Evolutionary conservation across 2,797 vertebrate species (phyloP).

Genomic region (Protonibea diacanthus): DNA sequence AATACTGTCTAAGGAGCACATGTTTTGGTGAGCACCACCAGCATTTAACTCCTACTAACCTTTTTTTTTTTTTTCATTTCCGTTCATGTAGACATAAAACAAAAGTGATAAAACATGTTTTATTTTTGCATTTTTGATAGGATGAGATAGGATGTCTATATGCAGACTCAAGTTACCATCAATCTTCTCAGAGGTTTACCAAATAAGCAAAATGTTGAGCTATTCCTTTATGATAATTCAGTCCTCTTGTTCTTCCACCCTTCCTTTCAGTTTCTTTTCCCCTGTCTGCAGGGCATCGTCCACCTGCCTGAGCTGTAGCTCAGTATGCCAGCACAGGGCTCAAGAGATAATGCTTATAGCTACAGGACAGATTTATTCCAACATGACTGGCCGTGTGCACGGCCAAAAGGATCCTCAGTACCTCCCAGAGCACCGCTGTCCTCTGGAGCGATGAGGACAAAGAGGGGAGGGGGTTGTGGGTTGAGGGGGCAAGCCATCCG

Average conservation of each 20-base stretch:
- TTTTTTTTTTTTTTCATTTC: background rate
- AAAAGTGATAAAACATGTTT: background rate
- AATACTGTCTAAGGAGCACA: too few relatives aligned
- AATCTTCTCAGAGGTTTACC: background rate
- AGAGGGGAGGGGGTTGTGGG: constrained; percentile 27
- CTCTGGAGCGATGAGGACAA: constrained; percentile 58
- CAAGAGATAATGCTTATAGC: constrained; percentile 64
- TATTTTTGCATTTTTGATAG: background rate
- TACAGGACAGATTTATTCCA: constrained; percentile 67
- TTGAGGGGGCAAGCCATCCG: constrained; percentile 34
- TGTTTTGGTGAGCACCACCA: too few relatives aligned
- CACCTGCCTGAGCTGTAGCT: constrained; percentile 21
- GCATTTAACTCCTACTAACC: too few relatives aligned
- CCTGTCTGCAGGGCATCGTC: constrained; percentile 3
- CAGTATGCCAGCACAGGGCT: constrained; percentile 45
- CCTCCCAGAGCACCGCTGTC: constrained; percentile 30
- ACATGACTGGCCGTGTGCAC: constrained; percentile 43
- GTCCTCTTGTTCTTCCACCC: background rate
- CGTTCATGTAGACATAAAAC: background rate
- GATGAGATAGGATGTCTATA: too few relatives aligned
- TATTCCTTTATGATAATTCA: background rate
- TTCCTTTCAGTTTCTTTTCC: background rate
- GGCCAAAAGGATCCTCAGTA: constrained; percentile 49
- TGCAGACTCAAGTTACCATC: too few relatives aligned
- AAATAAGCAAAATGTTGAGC: background rate